phyloP scores from a whole-genome alignment of 2,113 vertebrate genomes.

The Pavo muticus region DNA sequence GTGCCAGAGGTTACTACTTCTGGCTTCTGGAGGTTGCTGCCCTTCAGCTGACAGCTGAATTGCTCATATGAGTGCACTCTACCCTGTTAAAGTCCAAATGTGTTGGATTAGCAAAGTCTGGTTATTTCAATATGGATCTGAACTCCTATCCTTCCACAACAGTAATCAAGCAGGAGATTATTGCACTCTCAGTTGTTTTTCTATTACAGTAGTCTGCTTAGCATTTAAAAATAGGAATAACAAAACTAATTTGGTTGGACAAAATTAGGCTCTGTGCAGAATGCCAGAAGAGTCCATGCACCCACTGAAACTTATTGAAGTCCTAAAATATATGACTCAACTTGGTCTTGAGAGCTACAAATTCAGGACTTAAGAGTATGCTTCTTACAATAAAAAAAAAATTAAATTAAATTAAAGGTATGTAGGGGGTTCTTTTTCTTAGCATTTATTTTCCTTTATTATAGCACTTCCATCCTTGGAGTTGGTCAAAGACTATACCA shows the following conservation, averaged over 20 bases:
- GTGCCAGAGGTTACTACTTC: neutral
- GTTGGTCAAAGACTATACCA: neutral
- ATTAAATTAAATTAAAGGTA: neutral
- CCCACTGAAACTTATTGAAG: neutral
- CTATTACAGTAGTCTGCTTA: neutral
- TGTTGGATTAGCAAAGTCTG: neutral
- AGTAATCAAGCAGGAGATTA: neutral
- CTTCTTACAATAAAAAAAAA: neutral
- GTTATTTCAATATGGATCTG: neutral
- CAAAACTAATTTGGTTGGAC: neutral
- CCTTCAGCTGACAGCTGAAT: neutral
- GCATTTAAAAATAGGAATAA: neutral
- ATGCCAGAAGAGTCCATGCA: neutral
- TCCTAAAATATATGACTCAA: neutral
- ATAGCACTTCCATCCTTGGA: neutral
- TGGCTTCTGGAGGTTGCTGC: neutral
- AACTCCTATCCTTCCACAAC: neutral
- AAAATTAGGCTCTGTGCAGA: neutral
- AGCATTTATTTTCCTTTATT: neutral
- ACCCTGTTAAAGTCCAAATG: neutral
- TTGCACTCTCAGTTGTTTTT: neutral
- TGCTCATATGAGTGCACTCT: fast-evolving
- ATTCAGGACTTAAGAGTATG: neutral
- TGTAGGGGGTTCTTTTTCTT: neutral
- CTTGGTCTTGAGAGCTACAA: neutral